Conservation (phyloP, 2,113 vertebrate species). For the Balaeniceps rex region DNA sequence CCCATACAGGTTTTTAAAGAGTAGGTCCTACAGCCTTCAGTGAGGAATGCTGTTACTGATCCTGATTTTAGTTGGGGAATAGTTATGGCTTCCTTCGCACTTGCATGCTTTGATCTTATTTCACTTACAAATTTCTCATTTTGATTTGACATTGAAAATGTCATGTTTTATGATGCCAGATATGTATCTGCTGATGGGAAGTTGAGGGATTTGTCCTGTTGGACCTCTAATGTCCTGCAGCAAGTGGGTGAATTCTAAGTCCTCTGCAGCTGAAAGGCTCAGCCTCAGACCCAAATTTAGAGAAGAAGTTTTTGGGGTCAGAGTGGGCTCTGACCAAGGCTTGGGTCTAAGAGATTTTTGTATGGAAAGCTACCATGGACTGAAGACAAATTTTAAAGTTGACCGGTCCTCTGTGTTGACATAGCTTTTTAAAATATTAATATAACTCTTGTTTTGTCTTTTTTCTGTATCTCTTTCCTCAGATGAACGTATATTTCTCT, state of each 20-base stretch:
- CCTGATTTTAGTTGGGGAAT: background rate
- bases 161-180: background rate
- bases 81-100: background rate
- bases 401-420: background rate
- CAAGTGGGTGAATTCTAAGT: background rate
- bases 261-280: background rate
- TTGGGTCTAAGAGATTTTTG: background rate
- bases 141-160: background rate
- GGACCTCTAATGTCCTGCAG: background rate
- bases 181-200: background rate
- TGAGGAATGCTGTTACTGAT: background rate
- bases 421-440: background rate
- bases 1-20: background rate
- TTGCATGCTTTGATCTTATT: background rate
- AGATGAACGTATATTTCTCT: background rate
- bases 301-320: background rate
- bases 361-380: background rate
- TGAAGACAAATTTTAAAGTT: background rate
- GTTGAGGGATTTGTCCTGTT: background rate
- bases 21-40: background rate
- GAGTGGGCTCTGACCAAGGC: background rate
- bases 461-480: background rate
- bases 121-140: background rate
- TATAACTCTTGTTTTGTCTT: background rate
- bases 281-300: background rate